A percentile compares a stretch with the other conserved stretches of the same genome.
phyloP scores from a whole-genome alignment of 2,797 vertebrate genomes.

The Coendou prehensilis region DNA sequence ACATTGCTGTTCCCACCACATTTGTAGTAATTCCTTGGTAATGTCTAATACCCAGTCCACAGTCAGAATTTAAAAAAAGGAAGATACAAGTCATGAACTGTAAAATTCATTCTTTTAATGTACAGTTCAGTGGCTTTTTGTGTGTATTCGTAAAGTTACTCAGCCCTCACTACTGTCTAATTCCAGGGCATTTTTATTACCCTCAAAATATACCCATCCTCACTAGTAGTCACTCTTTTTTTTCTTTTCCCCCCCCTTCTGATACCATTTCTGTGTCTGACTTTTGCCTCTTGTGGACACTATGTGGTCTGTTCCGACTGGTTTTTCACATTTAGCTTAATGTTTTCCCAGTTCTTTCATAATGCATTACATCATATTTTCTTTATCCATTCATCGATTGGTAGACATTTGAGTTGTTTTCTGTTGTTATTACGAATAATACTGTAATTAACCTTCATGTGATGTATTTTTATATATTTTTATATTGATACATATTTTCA shows the following conservation, averaged over 20 bases:
- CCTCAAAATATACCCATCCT: background rate
- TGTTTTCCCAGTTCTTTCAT: background rate
- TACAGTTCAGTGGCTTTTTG: background rate
- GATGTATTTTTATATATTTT: background rate
- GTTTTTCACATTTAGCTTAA: background rate
- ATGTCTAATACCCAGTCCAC: background rate
- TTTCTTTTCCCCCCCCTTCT: background rate
- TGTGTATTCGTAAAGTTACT: background rate
- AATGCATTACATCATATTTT: background rate
- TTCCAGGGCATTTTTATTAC: conserved; percentile 4
- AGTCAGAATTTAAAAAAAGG: background rate
- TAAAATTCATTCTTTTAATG: conserved; percentile 28
- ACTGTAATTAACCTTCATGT: background rate
- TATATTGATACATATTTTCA: background rate
- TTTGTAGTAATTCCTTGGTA: background rate
- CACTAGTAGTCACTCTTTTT: background rate
- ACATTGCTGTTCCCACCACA: background rate
- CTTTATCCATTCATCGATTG: conserved; percentile 3
- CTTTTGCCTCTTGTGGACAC: background rate
- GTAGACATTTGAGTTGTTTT: conserved; percentile 32
- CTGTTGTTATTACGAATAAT: background rate
- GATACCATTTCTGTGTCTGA: background rate
- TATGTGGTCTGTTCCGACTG: background rate
- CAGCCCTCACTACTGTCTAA: background rate
- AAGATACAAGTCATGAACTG: background rate